These are phyloP conservation scores for Zelleria hepariella DNA, from an alignment of 2,888 invertebrate genomes.

Conservation along the genomic window DNA sequence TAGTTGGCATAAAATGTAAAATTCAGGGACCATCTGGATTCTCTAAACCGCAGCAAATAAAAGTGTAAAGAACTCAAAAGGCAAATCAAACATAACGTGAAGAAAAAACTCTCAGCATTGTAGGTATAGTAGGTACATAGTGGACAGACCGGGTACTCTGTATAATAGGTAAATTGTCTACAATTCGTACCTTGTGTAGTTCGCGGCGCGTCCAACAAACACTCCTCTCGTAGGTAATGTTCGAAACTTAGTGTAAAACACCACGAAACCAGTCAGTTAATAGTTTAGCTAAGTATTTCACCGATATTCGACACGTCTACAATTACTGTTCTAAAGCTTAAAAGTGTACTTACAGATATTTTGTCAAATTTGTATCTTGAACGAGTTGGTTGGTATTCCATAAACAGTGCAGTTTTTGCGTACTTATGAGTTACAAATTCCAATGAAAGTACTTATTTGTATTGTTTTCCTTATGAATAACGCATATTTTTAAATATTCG, in stretches of 20 bases:
- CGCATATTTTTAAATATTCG: too few species aligned
- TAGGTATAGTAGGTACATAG: too few species aligned
- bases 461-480: too few species aligned
- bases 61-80: constrained; percentile 36
- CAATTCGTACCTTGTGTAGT: neutral
- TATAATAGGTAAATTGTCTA: neutral
- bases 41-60: constrained; percentile 37
- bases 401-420: too few species aligned
- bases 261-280: neutral
- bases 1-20: neutral
- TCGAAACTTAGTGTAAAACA: neutral
- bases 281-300: neutral
- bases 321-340: too few species aligned
- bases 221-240: neutral
- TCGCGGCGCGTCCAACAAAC: neutral
- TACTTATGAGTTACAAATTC: too few species aligned
- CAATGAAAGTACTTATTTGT: too few species aligned
- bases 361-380: too few species aligned
- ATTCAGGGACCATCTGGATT: neutral
- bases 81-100: constrained; percentile 55
- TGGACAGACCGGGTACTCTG: neutral
- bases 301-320: too few species aligned
- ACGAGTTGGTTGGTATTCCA: too few species aligned
- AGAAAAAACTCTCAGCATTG: constrained; percentile 10
- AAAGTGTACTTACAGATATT: too few species aligned